Base-by-base conservation (phyloP, 1,140 invertebrate species). In the Cryptotermes secundus region DNA sequence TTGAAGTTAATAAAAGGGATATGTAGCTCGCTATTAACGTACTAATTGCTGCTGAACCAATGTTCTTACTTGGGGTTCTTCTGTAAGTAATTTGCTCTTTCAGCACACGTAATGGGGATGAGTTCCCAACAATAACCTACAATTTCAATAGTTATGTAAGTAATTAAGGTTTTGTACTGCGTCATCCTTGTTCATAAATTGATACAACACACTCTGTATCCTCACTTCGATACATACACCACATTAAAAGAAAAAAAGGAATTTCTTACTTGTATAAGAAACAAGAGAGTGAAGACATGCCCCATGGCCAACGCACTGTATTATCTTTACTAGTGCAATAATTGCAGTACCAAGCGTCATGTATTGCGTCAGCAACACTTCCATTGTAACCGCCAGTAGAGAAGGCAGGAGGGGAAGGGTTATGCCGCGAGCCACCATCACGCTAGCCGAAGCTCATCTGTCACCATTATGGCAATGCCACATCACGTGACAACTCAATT, bases 401-500 rank as follows among this genome's bases (percentile, higher is more conserved):
- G 59, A 3, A 16, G 59, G 26, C 3, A 72, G n/a, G n/a, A 31
- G 59, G 59, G 59, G 26, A 9, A 6, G 26, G 59, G 45, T 14
- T 31, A n/a, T 72, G 59, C 59, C 59, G 26, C 31, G 26, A 72
- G 59, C 59, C 10, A 72, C 45, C 59, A 72, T 72, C 59, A 72
- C 59, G 59, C 59, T 9, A 26, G 4, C n/a, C 26, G 59, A 72
- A 31, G 59, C 26, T 72, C 59, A 72, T 72, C 59, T 72, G 59
- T 72, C 59, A 72, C 59, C 59, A 72, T 72, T 72, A 72, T 31
- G 59, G 59, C 59, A 72, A 72, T 72, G 59, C 59, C n/a, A 72
- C 59, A 72, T 72, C 59, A 72, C 59, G 59, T 72, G 59, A 72
- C 59, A 72, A 72, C 59, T 72, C 59, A 72, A 72, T 72, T 59